Conservation (phyloP, 2,888 invertebrate species). For the Liopterus haemorrhoidalis region DNA sequence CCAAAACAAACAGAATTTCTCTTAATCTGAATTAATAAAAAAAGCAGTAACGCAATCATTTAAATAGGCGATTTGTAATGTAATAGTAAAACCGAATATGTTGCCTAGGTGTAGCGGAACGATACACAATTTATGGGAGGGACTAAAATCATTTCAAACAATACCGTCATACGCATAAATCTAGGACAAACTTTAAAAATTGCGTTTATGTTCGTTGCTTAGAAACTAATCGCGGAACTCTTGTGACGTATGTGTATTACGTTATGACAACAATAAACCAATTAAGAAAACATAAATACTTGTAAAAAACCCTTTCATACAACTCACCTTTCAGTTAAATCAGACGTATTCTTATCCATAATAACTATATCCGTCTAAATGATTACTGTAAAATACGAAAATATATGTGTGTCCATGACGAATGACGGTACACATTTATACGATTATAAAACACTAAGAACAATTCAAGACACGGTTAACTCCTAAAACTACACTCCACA, state of each 20-base stretch:
- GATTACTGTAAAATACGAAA: slow-evolving; percentile 36
- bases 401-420: slow-evolving; percentile 35
- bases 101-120: slow-evolving; percentile 20
- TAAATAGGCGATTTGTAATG: background rate
- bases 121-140: slow-evolving; percentile 28
- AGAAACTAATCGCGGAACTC: slow-evolving; percentile 25
- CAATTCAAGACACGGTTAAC: slow-evolving; percentile 32
- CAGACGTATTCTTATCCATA: slow-evolving; percentile 40
- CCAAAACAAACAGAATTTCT: too few relatives aligned
- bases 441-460: slow-evolving; percentile 37
- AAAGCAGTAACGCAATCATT: too few relatives aligned
- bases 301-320: slow-evolving; percentile 13
- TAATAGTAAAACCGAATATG: slow-evolving; percentile 2
- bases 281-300: slow-evolving; percentile 15
- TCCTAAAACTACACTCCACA: slow-evolving; percentile 22
- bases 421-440: slow-evolving; percentile 40
- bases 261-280: slow-evolving; percentile 20
- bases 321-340: slow-evolving; percentile 38
- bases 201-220: slow-evolving; percentile 19
- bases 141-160: slow-evolving; percentile 31
- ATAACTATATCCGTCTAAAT: slow-evolving; percentile 37
- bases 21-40: too few relatives aligned
- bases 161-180: slow-evolving; percentile 31
- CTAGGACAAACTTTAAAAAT: slow-evolving; percentile 25
- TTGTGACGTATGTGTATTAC: slow-evolving; percentile 35